Conservation (phyloP, 2,797 vertebrate species). For the Garrulus glandarius region DNA sequence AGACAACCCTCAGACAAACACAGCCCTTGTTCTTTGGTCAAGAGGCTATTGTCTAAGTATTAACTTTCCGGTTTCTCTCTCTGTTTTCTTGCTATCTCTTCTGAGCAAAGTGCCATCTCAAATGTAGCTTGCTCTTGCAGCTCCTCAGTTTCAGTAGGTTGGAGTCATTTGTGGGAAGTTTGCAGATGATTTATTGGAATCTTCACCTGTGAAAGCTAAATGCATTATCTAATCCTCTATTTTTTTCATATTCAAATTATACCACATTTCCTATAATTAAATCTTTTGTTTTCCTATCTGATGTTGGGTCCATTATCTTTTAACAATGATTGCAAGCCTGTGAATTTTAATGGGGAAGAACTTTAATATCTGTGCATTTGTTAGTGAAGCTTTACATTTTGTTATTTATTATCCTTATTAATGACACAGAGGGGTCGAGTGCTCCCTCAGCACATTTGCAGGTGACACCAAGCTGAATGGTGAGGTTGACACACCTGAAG, state of each 20-base stretch:
- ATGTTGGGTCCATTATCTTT: slow-evolving; percentile 40
- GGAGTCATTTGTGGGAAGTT: slow-evolving; percentile 17
- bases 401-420: not conserved
- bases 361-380: slow-evolving; percentile 12
- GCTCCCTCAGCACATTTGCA: not conserved
- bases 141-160: slow-evolving; percentile 4
- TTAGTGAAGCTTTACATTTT: not conserved
- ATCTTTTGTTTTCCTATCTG: slow-evolving; percentile 56
- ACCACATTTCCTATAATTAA: slow-evolving; percentile 51
- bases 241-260: slow-evolving; percentile 30
- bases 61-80: not conserved
- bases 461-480: not conserved
- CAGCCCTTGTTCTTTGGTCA: not conserved
- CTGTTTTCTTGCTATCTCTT: not conserved
- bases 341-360: slow-evolving; percentile 45
- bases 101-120: not conserved
- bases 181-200: slow-evolving; percentile 35
- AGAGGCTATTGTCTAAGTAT: not conserved
- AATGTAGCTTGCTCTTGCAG: not conserved
- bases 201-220: slow-evolving; percentile 32
- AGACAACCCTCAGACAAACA: not conserved
- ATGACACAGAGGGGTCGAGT: not conserved
- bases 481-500: not conserved
- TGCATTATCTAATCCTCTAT: slow-evolving; percentile 26
- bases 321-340: slow-evolving; percentile 35